Base-by-base conservation (phyloP, 2,113 vertebrate species). In the Dasypus novemcinctus region DNA sequence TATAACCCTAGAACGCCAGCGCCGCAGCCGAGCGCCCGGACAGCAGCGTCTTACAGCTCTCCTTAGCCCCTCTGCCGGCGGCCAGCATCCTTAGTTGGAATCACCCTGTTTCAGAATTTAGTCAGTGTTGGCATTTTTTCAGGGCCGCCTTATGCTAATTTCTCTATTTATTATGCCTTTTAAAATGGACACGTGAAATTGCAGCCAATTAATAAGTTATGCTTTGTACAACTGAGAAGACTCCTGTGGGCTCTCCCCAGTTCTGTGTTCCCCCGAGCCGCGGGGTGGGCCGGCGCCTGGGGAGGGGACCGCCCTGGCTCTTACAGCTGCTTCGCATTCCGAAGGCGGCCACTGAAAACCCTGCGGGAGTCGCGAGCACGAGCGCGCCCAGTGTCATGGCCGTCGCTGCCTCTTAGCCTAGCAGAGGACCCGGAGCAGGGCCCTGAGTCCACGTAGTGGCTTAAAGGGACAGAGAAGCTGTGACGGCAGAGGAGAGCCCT, bases 191-290 rank as follows among this genome's bases (percentile, higher is more conserved):
- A 79, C 84, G 76, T 81, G 84, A 96, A 97, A 78, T 46, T 64
- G 92, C 87, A 93, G 64, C 80, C 90, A 90, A 81, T 95, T 96
- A 97, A 97, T 97, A 95, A 96, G 94, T 96, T 81, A 68, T 38
- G 49, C 91, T 76, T 96, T 87, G 80, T 87, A 81, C 92, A 76
- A 75, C 72, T 85, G 93, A 96, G 96, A 85, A 90, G 94, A 93
- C 96, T 68, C 83, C 69, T 14, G 41, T 91, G n/a, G n/a, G n/a
- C n/a, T n/a, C n/a, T n/a, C n/a, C n/a, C n/a, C n/a, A n/a, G n/a
- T n/a, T n/a, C n/a, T n/a, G n/a, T n/a, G n/a, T n/a, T n/a, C n/a
- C n/a, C n/a, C n/a, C n/a, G n/a, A n/a, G n/a, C n/a, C n/a, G n/a
- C n/a, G n/a, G n/a, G n/a, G n/a, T n/a, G n/a, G n/a, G n/a, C n/a